Base-by-base conservation (phyloP, 1,140 invertebrate genomes). In the Drosophila prosaltans region DNA sequence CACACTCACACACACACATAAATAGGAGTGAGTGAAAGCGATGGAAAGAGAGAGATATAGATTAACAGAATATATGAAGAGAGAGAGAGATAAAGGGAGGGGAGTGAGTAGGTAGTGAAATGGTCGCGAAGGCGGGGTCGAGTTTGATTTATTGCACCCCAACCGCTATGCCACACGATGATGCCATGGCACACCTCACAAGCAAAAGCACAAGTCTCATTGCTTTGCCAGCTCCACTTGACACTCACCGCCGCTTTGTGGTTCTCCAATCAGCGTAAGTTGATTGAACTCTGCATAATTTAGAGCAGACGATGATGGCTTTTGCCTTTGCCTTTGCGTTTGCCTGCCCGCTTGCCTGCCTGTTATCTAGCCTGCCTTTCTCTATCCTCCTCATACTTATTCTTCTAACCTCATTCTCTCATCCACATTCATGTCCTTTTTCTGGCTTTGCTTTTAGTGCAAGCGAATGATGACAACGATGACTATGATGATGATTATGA, bases 221-320 rank as follows among this genome's bases (percentile, higher is more conserved):
- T 7, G 32, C 32, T 36, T 36, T 36, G 54, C 62, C 67, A 70
- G 61, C 55, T 48, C 63, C 58, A 72, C 68, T 75, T 78, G 74
- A 79, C 77, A 79, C 77, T 77, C 74, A 70, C 70, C 74, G 74
- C 70, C 74, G 59, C 77, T 73, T 77, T 79, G 77, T 69, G 77
- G 77, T 58, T 58, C 70, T 69, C 74, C 70, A 79, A 79, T 79
- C 77, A 79, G 74, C 74, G 77, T 73, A 73, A 79, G 77, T 79
- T 79, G 70, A 79, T 79, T 79, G 77, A 79, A 79, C 77, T 79
- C 74, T 79, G 70, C 74, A 79, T 79, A 76, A 73, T 76, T 79
- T 76, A 76, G 69, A 60, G 45, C 57, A 65, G 16, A 61, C 57
- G 58, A 39, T 57, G 48, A 51, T 21, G 64, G 43, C 45, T 21